These are phyloP conservation scores for Brachypteracias leptosomus DNA, from an alignment of 2,113 vertebrate genomes.

Conservation along the genomic window DNA sequence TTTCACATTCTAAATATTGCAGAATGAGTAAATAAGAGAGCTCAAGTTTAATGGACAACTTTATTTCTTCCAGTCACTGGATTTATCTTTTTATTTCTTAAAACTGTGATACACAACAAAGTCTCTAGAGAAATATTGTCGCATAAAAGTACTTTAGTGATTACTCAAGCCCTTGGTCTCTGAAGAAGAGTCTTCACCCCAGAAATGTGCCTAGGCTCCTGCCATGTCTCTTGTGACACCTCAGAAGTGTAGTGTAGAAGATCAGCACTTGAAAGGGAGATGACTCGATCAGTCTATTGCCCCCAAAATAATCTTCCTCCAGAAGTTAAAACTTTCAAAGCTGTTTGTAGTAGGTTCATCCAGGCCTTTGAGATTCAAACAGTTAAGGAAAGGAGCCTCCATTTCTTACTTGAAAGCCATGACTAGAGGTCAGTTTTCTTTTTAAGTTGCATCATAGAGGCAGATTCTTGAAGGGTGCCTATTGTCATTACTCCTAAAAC, in stretches of 20 bases:
- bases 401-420: neutral
- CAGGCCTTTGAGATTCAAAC: neutral
- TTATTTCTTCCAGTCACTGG: neutral
- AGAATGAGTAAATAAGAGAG: neutral
- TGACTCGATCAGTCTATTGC: neutral
- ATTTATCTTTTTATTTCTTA: neutral
- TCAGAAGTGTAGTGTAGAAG: neutral
- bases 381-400: neutral
- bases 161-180: neutral
- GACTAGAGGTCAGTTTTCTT: neutral
- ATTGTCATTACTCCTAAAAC: neutral
- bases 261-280: neutral
- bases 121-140: neutral
- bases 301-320: neutral
- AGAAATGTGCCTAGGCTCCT: neutral
- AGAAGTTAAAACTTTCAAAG: neutral
- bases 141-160: neutral
- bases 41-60: neutral
- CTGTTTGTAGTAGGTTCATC: neutral
- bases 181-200: neutral
- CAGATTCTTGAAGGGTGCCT: neutral
- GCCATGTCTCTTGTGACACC: neutral
- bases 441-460: neutral
- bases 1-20: neutral
- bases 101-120: neutral